Evolutionary conservation across 2,797 vertebrate genomes (phyloP).

Genomic region (Psittacula echo): DNA sequence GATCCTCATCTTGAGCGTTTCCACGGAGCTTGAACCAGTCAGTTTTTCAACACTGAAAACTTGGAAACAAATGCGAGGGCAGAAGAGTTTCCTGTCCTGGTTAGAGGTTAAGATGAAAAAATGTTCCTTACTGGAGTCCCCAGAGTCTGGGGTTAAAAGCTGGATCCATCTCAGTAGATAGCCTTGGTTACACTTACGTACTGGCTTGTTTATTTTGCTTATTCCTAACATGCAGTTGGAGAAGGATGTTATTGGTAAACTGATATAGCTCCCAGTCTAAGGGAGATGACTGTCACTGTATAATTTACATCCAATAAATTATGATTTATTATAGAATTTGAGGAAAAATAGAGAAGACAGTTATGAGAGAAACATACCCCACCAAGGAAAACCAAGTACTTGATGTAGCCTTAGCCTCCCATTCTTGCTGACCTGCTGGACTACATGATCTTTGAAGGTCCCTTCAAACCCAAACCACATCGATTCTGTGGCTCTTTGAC

Average conservation of each 20-base stretch:
- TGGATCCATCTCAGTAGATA: neutral
- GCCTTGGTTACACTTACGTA: neutral
- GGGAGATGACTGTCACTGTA: neutral
- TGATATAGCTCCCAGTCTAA: neutral
- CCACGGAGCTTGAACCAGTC: neutral
- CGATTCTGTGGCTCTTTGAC: neutral
- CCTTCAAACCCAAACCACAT: neutral
- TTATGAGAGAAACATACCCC: neutral
- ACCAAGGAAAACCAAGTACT: neutral
- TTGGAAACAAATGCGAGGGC: slow-evolving; percentile 14
- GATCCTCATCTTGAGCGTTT: neutral
- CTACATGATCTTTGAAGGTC: neutral
- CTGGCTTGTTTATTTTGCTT: slow-evolving; percentile 39
- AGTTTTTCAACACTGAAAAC: neutral
- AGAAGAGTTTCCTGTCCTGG: slow-evolving; percentile 50
- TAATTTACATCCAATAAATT: neutral
- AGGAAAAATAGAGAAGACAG: neutral
- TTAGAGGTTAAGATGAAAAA: slow-evolving; percentile 55
- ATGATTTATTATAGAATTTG: neutral
- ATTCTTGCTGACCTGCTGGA: neutral
- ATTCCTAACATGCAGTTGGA: neutral
- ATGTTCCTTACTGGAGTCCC: slow-evolving; percentile 33
- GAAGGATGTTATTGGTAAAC: neutral
- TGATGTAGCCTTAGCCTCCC: neutral
- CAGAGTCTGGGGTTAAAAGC: neutral